A percentile compares a stretch with the other conserved stretches of the same genome.
These are phyloP conservation scores for Asteroscopus sphinx DNA, from an alignment of 2,888 invertebrate species.

Conservation along the genomic window DNA sequence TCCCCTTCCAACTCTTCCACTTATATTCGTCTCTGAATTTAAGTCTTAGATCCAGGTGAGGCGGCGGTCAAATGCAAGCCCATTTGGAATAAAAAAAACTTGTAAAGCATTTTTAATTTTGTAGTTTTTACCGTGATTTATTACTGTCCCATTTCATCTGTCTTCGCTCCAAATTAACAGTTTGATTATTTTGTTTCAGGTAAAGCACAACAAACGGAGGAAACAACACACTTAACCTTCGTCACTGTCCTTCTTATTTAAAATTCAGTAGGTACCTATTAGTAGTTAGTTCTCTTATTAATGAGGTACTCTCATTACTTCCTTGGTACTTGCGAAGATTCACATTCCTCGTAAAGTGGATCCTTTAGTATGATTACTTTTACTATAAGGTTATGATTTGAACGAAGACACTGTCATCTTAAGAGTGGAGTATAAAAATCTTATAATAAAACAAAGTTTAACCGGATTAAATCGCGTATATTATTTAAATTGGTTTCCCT, in stretches of 20 bases:
- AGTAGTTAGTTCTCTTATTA: constrained; percentile 36
- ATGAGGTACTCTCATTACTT: constrained; percentile 30
- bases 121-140: neutral
- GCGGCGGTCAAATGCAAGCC: too few species aligned
- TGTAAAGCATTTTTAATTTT: neutral
- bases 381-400: too few species aligned
- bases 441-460: too few species aligned
- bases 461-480: too few species aligned
- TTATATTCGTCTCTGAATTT: too few species aligned
- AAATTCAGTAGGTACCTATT: constrained; percentile 44
- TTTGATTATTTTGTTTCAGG: constrained; percentile 56
- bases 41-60: too few species aligned
- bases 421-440: too few species aligned
- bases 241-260: constrained; percentile 48
- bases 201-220: constrained; percentile 28
- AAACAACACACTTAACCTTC: constrained; percentile 49
- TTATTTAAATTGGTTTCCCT: too few species aligned
- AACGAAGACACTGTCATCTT: too few species aligned
- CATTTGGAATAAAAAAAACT: too few species aligned
- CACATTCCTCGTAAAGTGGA: neutral
- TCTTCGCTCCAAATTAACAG: constrained; percentile 30
- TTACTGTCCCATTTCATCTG: constrained; percentile 5
- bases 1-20: too few species aligned
- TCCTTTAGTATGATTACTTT: neutral
- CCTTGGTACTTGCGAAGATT: constrained; percentile 8